A percentile compares a stretch with the other conserved stretches of the same genome.
Evolutionary conservation across 2,797 vertebrate genomes (phyloP).

Genomic region (Xyrichtys novacula): DNA sequence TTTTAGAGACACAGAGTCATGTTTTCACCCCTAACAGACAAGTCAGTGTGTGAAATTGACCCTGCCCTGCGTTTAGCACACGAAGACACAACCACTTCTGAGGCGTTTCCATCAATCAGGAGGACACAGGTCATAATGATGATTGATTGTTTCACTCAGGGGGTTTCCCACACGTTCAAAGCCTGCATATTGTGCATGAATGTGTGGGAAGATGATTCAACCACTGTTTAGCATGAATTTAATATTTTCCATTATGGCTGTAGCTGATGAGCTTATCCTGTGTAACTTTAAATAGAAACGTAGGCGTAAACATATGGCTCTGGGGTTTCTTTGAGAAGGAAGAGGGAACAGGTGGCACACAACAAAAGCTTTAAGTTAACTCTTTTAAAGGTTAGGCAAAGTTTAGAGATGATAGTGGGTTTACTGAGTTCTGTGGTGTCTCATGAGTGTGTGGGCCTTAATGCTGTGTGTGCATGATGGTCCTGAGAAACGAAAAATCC

Average conservation of each 20-base stretch:
- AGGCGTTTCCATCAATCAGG: conserved; percentile 43
- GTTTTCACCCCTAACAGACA: conserved; percentile 46
- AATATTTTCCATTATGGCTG: conserved; percentile 7
- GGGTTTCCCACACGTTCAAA: conserved; percentile 50
- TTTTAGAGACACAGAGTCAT: conserved; percentile 46
- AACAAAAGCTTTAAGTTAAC: too few species aligned
- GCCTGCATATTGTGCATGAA: conserved; percentile 20
- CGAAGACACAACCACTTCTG: conserved; percentile 50
- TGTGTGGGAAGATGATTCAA: conserved; percentile 17
- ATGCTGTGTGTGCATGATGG: too few species aligned
- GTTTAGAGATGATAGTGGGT: too few species aligned
- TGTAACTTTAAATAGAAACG: conserved; percentile 17
- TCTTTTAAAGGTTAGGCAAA: too few species aligned
- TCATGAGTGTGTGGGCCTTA: too few species aligned
- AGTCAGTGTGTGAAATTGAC: conserved; percentile 58
- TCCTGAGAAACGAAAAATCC: too few species aligned
- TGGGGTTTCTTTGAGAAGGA: neutral
- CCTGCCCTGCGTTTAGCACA: conserved; percentile 47
- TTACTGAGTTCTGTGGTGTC: too few species aligned
- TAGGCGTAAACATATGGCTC: neutral
- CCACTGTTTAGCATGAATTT: conserved; percentile 35
- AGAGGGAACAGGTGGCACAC: too few species aligned
- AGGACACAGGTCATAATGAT: conserved; percentile 48
- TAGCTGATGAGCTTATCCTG: conserved; percentile 14
- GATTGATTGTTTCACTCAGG: conserved; percentile 50